Percentiles rank a stretch among this genome's conserved stretches.
Evolutionary conservation across 2,888 invertebrate species (phyloP).

Genomic region (Cephus spinipes): DNA sequence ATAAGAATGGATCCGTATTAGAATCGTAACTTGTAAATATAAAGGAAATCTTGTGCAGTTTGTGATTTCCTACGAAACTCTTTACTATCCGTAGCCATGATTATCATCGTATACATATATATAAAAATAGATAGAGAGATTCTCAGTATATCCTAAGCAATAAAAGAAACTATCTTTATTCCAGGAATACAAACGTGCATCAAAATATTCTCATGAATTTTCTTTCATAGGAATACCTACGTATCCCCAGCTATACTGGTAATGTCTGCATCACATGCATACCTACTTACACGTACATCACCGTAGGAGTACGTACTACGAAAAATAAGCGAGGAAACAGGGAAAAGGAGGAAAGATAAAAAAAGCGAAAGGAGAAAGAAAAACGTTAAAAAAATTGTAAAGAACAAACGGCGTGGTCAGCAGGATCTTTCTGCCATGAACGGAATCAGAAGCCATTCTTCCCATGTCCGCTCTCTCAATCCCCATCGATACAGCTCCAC

Average conservation of each 20-base stretch:
- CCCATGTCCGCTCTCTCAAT: conserved; percentile 34
- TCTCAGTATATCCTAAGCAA: background rate
- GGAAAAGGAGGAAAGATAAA: background rate
- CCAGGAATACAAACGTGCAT: background rate
- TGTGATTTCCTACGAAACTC: background rate
- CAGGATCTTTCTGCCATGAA: conserved; percentile 46
- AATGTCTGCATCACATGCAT: background rate
- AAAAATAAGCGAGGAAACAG: background rate
- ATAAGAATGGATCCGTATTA: background rate
- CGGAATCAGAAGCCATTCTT: conserved; percentile 53
- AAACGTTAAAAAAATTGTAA: background rate
- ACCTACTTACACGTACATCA: background rate
- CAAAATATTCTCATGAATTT: background rate
- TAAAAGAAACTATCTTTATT: background rate
- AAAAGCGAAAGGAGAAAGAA: background rate
- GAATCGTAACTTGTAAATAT: background rate
- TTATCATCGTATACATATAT: background rate
- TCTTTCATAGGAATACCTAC: background rate
- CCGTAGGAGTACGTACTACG: background rate
- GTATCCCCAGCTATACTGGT: background rate
- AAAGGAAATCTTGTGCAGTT: background rate
- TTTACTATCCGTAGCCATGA: background rate
- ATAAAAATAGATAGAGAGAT: background rate
- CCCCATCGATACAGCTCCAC: background rate
- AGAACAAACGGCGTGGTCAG: conserved; percentile 43